Evolutionary conservation across 2,797 vertebrate genomes (phyloP).

Genomic region (Hephaestus fuliginosus): DNA sequence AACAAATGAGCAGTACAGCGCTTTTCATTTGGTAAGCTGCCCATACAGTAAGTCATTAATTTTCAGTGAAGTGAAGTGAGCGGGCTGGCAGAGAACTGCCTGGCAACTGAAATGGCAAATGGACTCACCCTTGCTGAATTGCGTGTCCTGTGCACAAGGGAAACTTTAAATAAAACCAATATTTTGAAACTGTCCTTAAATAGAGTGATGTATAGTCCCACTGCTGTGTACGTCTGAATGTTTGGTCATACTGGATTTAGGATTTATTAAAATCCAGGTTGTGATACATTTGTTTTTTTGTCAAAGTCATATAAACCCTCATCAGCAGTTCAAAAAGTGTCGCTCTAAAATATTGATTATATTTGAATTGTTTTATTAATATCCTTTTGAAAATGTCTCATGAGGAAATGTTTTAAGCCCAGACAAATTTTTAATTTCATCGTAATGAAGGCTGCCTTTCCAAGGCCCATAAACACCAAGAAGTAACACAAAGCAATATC

Average conservation of each 20-base stretch:
- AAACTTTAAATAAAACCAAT: slow-evolving; percentile 30
- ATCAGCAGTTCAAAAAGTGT: background rate
- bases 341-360: background rate
- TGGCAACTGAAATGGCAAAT: slow-evolving; percentile 40
- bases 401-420: background rate
- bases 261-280: background rate
- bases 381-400: background rate
- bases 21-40: slow-evolving; percentile 65
- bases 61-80: slow-evolving; percentile 55
- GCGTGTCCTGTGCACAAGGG: slow-evolving; percentile 17
- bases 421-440: slow-evolving; percentile 2
- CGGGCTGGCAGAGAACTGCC: slow-evolving; percentile 19
- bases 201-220: background rate
- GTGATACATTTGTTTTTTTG: background rate
- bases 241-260: background rate
- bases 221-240: background rate
- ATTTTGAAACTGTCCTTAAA: slow-evolving; percentile 15
- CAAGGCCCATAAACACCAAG: slow-evolving; percentile 5
- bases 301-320: background rate
- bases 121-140: slow-evolving; percentile 26
- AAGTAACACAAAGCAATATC: background rate
- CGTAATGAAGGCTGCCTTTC: background rate
- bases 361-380: slow-evolving; percentile 12
- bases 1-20: slow-evolving; percentile 53
- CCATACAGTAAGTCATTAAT: slow-evolving; percentile 62